Conservation (phyloP, 1,140 invertebrate species). For the Diorhabda carinulata region DNA sequence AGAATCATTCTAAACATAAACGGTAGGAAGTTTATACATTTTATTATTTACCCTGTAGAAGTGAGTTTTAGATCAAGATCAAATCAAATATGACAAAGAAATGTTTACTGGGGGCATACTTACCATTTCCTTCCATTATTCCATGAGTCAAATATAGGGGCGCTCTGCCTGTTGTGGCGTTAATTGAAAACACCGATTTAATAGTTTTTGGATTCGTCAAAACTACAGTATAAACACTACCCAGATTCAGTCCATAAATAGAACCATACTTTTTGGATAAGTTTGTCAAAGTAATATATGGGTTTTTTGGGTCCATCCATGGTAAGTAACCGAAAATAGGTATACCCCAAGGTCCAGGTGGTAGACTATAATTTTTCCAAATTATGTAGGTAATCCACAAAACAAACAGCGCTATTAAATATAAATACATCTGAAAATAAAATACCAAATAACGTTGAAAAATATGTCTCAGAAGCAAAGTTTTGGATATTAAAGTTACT, state of each 20-base stretch:
- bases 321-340: conserved; percentile 76
- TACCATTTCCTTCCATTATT: conserved; percentile 82
- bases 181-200: conserved; percentile 64
- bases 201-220: conserved; percentile 68
- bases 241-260: conserved; percentile 69
- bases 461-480: too few relatives aligned
- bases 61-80: too few relatives aligned
- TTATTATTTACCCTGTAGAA: too few relatives aligned
- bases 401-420: conserved; percentile 19
- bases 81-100: too few relatives aligned
- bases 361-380: conserved; percentile 49
- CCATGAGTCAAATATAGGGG: conserved; percentile 79
- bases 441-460: neutral
- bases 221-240: conserved; percentile 67
- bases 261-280: conserved; percentile 64
- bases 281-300: conserved; percentile 65
- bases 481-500: too few relatives aligned
- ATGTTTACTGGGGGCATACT: conserved; percentile 33
- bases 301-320: conserved; percentile 61
- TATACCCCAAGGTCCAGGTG: conserved; percentile 73
- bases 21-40: too few relatives aligned
- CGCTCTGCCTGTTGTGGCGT: conserved; percentile 66
- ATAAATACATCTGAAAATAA: conserved; percentile 13
- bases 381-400: conserved; percentile 14
- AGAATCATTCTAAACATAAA: too few relatives aligned